A percentile compares a stretch with the other conserved stretches of the same genome.
These are phyloP conservation scores for Pristionchus arcanus DNA, from an alignment of 2,888 invertebrate species.

Conservation along the genomic window DNA sequence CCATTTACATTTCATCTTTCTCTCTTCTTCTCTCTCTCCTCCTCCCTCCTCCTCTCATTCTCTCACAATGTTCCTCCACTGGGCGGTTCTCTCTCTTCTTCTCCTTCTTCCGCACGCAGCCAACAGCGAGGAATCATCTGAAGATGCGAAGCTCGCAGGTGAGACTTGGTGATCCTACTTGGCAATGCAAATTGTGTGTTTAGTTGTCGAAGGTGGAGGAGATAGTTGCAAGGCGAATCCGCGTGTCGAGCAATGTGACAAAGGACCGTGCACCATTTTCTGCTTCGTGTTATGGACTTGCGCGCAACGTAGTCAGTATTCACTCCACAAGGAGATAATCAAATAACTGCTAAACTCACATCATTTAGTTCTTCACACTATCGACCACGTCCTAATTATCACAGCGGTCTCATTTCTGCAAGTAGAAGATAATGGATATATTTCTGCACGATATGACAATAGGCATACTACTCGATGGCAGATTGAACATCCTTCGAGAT, in stretches of 20 bases:
- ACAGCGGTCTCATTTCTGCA: background rate
- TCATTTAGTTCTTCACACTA: too few relatives aligned
- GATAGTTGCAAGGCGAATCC: too few relatives aligned
- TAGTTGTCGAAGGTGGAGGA: too few relatives aligned
- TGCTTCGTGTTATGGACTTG: background rate
- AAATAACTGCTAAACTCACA: too few relatives aligned
- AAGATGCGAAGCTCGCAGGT: too few relatives aligned
- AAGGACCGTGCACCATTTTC: background rate
- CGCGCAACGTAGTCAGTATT: background rate
- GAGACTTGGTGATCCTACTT: too few relatives aligned
- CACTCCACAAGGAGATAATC: background rate
- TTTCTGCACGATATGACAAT: background rate
- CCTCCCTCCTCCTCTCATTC: background rate
- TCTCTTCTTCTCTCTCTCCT: too few relatives aligned
- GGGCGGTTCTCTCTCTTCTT: slow-evolving; percentile 28
- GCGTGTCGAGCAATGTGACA: too few relatives aligned
- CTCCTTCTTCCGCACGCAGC: slow-evolving; percentile 1
- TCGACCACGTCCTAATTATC: background rate
- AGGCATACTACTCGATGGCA: background rate
- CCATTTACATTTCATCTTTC: background rate
- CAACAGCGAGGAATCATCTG: too few relatives aligned
- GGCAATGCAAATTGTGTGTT: too few relatives aligned
- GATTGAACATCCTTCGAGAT: background rate
- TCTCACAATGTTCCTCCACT: background rate
- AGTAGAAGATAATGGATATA: background rate